Evolutionary conservation across 2,888 invertebrate genomes (phyloP), one percentile per base, ranked within the genome.

Genomic region (Orchesella flavescens): DNA sequence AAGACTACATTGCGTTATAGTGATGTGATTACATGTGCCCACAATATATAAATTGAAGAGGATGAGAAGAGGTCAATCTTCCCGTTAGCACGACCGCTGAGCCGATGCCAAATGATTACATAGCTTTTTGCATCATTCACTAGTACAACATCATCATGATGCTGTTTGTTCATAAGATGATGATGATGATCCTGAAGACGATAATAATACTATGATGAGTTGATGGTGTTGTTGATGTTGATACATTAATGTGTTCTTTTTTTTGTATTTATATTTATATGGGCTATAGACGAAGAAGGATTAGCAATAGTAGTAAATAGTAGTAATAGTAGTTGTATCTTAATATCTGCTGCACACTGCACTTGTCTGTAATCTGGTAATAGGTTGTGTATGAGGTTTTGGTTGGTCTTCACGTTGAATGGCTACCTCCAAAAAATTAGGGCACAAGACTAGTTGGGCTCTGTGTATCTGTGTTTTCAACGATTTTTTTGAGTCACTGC

Each of bases 51-150:
- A 55, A 12, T 55, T 10, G 17, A 55, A n/a, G 17, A 57, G 44
- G 34, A 34, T 34, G 34, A 34, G 34, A 7, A 73, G 23, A 57
- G 73, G 73, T 73, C 73, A 59, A 61, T 73, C 73, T 73, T 73
- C 59, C 73, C 73, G 73, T 73, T 73, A 73, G 63, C 24, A n/a
- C 63, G 74, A 74, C 63, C 53, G 23, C 49, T 44, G 69, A 69
- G 49, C 49, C 19, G 69, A 53, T 69, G 69, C 69, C 69, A 69
- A 69, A 1, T 69, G 69, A 69, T 69, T 69, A 69, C 69, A 23
- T 69, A 69, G 21, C 34, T 66, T 49, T 66, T 34, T 66, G 66
- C 43, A 43, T 43, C 34, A 65, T 34, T 23, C 65, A 9, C 24
- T 34, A n/a, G n/a, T n/a, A n/a, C n/a, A n/a, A n/a, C n/a, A n/a